Conservation (phyloP, 37 sponge, comb jelly and placozoan genomes). For the Axinella damicornis region DNA sequence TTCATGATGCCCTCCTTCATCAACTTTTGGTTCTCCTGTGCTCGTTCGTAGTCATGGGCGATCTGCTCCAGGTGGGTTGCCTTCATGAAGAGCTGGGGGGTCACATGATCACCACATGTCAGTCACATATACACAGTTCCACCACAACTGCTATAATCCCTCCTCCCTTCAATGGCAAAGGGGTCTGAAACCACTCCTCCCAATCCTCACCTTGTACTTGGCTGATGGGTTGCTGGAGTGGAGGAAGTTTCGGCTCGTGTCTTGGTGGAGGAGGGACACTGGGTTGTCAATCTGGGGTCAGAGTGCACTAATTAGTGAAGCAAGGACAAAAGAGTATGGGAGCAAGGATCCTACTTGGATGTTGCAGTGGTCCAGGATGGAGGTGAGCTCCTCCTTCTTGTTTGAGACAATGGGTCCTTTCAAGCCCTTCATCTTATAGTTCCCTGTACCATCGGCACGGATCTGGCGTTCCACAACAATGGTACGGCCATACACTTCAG, state of each 20-base stretch:
- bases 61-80: conserved; percentile 97
- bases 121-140: too few relatives aligned
- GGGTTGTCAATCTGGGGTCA: conserved; percentile 91
- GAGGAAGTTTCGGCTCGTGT: conserved; percentile 95
- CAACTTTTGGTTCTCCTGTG: conserved; percentile 62
- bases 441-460: conserved; percentile 70
- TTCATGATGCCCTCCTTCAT: conserved; percentile 54
- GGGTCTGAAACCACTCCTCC: too few relatives aligned
- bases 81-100: conserved; percentile 91
- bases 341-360: conserved; percentile 82
- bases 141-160: too few relatives aligned
- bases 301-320: too few relatives aligned
- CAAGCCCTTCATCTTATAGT: conserved; percentile 81
- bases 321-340: too few relatives aligned
- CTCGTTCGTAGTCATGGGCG: conserved; percentile 71
- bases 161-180: not conserved
- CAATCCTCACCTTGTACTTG: conserved; percentile 84
- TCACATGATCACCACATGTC: too few relatives aligned
- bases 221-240: conserved; percentile 69
- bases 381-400: conserved; percentile 89
- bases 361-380: conserved; percentile 89
- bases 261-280: conserved; percentile 95
- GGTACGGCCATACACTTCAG: conserved; percentile 75
- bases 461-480: conserved; percentile 82
- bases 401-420: conserved; percentile 69